Conservation (phyloP, 2,113 vertebrate genomes). For the Hiodon alosoides region DNA sequence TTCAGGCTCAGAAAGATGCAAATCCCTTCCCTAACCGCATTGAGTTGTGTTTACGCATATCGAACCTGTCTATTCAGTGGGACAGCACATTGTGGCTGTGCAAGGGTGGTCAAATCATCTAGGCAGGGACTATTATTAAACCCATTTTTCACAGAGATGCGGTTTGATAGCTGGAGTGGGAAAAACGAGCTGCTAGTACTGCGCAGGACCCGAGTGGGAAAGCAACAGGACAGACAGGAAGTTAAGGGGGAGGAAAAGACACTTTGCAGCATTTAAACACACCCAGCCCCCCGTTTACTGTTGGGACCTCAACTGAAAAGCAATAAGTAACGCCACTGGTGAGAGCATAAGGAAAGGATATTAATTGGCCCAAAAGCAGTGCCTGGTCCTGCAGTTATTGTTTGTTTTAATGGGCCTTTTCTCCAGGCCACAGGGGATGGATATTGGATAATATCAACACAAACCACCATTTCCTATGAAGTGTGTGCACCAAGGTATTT, state of each 20-base stretch:
- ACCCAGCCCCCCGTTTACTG: constrained; percentile 49
- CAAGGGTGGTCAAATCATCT: constrained; percentile 10
- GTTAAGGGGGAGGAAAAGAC: constrained; percentile 32
- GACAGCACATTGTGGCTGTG: constrained; percentile 20
- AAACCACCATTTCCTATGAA: neutral
- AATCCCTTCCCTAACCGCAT: constrained; percentile 23
- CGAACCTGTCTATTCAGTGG: constrained; percentile 1
- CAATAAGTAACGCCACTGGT: constrained; percentile 48
- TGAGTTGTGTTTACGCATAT: constrained; percentile 26
- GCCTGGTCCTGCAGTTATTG: neutral
- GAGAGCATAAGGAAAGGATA: constrained; percentile 19
- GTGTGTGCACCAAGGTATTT: neutral
- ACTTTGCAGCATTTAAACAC: constrained; percentile 35
- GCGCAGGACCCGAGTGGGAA: constrained; percentile 6
- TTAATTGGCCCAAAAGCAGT: constrained; percentile 9
- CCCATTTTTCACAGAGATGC: constrained; percentile 17
- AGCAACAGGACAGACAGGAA: constrained; percentile 9
- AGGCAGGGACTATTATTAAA: constrained; percentile 13
- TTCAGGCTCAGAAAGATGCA: constrained; percentile 4
- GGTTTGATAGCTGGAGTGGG: neutral
- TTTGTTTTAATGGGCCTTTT: neutral
- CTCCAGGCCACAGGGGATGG: neutral
- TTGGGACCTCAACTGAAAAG: constrained; percentile 53
- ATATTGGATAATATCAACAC: neutral
- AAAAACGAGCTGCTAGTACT: constrained; percentile 2